phyloP scores from a whole-genome alignment of 2,888 invertebrate genomes.

The Coenonympha glycerion region DNA sequence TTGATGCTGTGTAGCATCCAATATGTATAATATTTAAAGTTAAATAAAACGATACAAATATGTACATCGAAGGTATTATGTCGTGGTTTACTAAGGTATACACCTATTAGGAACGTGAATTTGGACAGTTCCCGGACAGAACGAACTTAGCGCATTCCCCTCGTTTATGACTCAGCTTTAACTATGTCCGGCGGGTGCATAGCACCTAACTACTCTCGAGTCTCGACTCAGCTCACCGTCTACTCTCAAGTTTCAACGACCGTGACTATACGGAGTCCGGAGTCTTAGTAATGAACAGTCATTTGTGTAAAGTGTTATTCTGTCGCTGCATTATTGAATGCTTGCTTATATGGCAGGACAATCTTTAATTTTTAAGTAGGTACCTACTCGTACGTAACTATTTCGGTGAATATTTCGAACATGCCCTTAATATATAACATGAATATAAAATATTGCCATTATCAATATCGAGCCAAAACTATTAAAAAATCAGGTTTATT shows the following conservation, averaged over 20 bases:
- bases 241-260: conserved; percentile 16
- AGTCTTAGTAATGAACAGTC: conserved; percentile 21
- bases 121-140: neutral
- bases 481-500: no score
- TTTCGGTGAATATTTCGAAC: no score
- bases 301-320: conserved; percentile 14
- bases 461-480: no score
- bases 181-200: conserved; percentile 22
- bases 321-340: conserved; percentile 12
- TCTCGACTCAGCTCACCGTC: conserved; percentile 1
- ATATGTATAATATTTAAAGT: no score
- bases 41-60: no score
- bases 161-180: conserved; percentile 18
- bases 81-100: neutral
- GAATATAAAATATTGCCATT: no score
- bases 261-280: conserved; percentile 16
- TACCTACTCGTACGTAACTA: no score
- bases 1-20: no score
- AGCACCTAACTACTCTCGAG: no score
- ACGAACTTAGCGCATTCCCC: neutral
- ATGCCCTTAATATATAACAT: no score
- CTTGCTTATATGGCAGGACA: no score
- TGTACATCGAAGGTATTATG: neutral
- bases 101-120: neutral
- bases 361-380: neutral